Conservation (phyloP, 2,797 vertebrate genomes). For the Semaprochilodus insignis region DNA sequence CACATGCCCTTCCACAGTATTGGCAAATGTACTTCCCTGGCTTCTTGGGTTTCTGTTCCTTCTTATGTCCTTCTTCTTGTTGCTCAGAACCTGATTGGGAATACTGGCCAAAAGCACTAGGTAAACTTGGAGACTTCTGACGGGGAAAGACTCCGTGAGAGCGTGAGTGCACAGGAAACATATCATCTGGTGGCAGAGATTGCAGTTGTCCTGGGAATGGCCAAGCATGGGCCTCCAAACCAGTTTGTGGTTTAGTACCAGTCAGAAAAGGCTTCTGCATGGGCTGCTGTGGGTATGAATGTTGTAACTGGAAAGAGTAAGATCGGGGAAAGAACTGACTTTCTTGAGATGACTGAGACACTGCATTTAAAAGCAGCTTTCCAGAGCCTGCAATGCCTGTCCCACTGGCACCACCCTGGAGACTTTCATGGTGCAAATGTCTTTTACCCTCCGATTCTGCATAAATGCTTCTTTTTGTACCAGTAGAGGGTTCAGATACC, state of each 20-base stretch:
- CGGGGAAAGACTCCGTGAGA: slow-evolving; percentile 88
- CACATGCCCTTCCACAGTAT: slow-evolving; percentile 96
- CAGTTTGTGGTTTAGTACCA: slow-evolving; percentile 90
- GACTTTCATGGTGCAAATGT: slow-evolving; percentile 82
- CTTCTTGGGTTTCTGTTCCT: slow-evolving; percentile 97
- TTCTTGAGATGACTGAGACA: slow-evolving; percentile 81
- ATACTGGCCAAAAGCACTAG: slow-evolving; percentile 90
- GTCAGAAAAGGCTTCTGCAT: slow-evolving; percentile 88
- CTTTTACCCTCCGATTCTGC: slow-evolving; percentile 85
- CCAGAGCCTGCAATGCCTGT: slow-evolving; percentile 76
- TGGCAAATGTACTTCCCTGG: slow-evolving; percentile 98
- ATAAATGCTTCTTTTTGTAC: slow-evolving; percentile 89
- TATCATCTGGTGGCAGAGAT: slow-evolving; percentile 89
- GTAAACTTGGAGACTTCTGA: slow-evolving; percentile 92
- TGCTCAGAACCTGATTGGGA: slow-evolving; percentile 90
- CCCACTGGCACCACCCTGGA: slow-evolving; percentile 79
- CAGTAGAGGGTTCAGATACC: slow-evolving; percentile 89
- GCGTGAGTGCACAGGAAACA: slow-evolving; percentile 88
- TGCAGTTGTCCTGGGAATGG: slow-evolving; percentile 89
- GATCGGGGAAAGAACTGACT: slow-evolving; percentile 85
- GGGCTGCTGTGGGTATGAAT: slow-evolving; percentile 92
- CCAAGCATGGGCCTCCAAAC: slow-evolving; percentile 92
- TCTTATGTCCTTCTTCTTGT: slow-evolving; percentile 91
- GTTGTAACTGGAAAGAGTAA: slow-evolving; percentile 89
- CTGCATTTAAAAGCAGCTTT: slow-evolving; percentile 84